Evolutionary conservation across 2,113 vertebrate genomes (phyloP).

Genomic region (Brachirus orientalis): DNA sequence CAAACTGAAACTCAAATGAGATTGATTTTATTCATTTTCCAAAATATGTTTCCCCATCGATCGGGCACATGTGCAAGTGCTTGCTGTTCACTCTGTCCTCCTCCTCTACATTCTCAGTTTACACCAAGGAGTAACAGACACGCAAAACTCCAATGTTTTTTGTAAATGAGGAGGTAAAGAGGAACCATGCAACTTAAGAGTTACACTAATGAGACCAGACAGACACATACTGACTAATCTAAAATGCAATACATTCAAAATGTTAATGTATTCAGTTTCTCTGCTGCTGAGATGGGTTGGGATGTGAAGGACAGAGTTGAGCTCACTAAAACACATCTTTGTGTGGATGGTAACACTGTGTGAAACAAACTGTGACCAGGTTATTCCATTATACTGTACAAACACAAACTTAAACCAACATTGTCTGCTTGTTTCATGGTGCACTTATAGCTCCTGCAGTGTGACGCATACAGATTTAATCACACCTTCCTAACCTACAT

Average conservation of each 20-base stretch:
- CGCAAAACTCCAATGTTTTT: background rate
- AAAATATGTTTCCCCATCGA: slow-evolving; percentile 16
- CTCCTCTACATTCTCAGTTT: background rate
- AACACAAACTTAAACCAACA: background rate
- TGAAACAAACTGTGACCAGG: background rate
- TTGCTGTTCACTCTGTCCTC: background rate
- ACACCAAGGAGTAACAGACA: slow-evolving; percentile 8
- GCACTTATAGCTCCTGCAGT: background rate
- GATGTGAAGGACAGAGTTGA: slow-evolving; percentile 19
- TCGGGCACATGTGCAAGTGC: background rate
- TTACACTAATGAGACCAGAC: slow-evolving; percentile 55
- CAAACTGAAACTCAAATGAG: slow-evolving; percentile 35
- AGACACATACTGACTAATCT: slow-evolving; percentile 50
- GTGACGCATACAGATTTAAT: slow-evolving; percentile 7
- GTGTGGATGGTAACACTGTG: slow-evolving; percentile 15
- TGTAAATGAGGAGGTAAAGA: slow-evolving; percentile 1
- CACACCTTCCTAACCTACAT: no score
- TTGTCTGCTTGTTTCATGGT: slow-evolving; percentile 11
- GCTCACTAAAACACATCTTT: slow-evolving; percentile 16
- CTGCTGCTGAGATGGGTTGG: slow-evolving; percentile 22
- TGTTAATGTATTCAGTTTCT: slow-evolving; percentile 68
- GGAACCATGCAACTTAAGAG: slow-evolving; percentile 23
- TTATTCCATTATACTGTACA: background rate
- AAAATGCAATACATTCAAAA: slow-evolving; percentile 64
- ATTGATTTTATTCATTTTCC: slow-evolving; percentile 26